Evolutionary conservation across 2,113 vertebrate species (phyloP).

Genomic region (Nothocercus julius): DNA sequence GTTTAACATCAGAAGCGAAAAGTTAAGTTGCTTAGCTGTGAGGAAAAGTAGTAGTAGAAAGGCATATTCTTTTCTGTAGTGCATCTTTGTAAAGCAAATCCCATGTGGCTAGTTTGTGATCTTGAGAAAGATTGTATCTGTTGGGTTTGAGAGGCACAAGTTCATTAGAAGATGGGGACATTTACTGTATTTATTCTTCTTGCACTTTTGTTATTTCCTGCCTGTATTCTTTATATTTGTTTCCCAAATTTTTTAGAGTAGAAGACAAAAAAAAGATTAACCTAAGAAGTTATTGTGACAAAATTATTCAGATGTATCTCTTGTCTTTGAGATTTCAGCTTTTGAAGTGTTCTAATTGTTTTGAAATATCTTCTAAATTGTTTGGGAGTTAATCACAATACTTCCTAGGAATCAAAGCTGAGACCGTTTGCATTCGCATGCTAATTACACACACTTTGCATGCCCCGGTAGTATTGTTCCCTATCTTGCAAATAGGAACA

Average conservation of each 20-base stretch:
- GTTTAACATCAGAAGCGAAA: no score
- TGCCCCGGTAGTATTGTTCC: background rate
- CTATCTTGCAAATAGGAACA: background rate
- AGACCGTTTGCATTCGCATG: background rate
- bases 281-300: background rate
- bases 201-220: background rate
- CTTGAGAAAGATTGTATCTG: background rate
- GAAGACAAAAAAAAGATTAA: background rate
- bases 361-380: background rate
- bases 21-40: background rate
- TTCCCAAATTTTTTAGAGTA: background rate
- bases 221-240: background rate
- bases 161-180: background rate
- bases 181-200: background rate
- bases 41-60: conserved; percentile 10
- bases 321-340: background rate
- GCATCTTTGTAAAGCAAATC: background rate
- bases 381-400: background rate
- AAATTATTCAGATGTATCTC: background rate
- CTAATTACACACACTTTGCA: background rate
- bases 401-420: background rate
- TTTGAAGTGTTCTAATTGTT: background rate
- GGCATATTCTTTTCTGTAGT: background rate
- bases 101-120: background rate
- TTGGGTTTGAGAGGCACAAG: background rate